A percentile compares a stretch with the other conserved stretches of the same genome.
These are phyloP conservation scores for Arctocebus calabarensis DNA, from an alignment of 2,797 vertebrate species.

Conservation along the genomic window DNA sequence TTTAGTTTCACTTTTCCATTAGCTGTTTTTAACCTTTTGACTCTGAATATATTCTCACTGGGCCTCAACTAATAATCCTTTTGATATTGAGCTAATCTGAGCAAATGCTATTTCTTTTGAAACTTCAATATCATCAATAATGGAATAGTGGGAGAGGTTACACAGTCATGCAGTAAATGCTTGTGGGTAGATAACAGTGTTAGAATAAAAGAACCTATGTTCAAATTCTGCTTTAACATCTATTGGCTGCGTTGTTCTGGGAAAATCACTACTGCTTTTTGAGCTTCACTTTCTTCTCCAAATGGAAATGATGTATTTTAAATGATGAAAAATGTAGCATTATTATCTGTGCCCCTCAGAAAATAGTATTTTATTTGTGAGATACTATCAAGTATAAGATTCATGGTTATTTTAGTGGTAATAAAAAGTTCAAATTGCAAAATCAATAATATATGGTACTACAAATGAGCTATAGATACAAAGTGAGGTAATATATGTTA, in stretches of 20 bases:
- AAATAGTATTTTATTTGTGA: conserved; percentile 53
- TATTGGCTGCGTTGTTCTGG: background rate
- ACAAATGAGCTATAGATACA: conserved; percentile 33
- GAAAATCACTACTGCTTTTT: background rate
- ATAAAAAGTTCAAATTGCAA: conserved; percentile 66
- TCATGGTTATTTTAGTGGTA: conserved; percentile 52
- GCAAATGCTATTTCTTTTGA: conserved; percentile 37
- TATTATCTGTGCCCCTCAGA: background rate
- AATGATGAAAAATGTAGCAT: conserved; percentile 41
- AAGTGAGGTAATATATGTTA: conserved; percentile 57
- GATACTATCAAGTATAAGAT: conserved; percentile 37
- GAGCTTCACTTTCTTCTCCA: conserved; percentile 52
- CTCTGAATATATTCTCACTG: background rate
- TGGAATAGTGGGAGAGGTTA: background rate
- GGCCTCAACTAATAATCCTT: background rate
- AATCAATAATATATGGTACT: conserved; percentile 64
- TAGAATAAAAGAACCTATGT: background rate
- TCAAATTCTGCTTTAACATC: background rate
- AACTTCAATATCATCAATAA: background rate
- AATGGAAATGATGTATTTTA: conserved; percentile 52
- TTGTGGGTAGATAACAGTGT: background rate
- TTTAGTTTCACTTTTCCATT: background rate
- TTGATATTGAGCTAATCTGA: background rate
- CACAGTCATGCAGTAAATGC: background rate
- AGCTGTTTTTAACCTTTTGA: conserved; percentile 5